Percentiles rank a stretch among this genome's conserved stretches.
These are phyloP conservation scores for Encarsia formosa DNA, from an alignment of 2,888 invertebrate species.

Conservation along the genomic window DNA sequence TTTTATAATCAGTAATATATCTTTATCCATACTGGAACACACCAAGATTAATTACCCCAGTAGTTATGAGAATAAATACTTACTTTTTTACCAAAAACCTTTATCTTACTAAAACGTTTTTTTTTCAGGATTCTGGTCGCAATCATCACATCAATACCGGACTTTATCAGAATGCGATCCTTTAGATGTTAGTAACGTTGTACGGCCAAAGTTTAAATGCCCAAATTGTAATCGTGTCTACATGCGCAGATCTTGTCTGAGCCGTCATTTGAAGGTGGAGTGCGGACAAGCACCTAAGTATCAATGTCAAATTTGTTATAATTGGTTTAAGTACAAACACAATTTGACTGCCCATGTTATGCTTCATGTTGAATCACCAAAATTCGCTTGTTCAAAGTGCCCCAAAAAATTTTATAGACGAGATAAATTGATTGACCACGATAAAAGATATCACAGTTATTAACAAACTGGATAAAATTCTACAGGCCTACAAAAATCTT, in stretches of 20 bases:
- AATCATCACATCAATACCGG: too few species aligned
- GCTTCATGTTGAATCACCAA: constrained; percentile 31
- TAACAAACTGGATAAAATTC: too few species aligned
- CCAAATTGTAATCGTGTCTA: constrained; percentile 19
- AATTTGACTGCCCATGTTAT: constrained; percentile 23
- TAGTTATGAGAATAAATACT: constrained; percentile 16
- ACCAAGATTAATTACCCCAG: not conserved
- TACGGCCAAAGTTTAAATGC: too few species aligned
- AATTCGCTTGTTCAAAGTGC: constrained; percentile 38
- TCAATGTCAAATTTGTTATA: constrained; percentile 23
- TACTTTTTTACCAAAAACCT: constrained; percentile 39
- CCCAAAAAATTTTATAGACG: constrained; percentile 43
- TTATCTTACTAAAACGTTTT: not conserved
- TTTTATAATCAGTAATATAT: too few species aligned
- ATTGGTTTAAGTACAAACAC: constrained; percentile 28
- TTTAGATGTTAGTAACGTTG: too few species aligned
- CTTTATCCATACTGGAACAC: too few species aligned
- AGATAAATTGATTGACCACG: constrained; percentile 42
- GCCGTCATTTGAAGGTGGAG: constrained; percentile 21
- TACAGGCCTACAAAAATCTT: too few species aligned
- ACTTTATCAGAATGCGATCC: too few species aligned
- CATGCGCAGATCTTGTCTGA: constrained; percentile 17
- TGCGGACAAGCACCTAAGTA: constrained; percentile 26
- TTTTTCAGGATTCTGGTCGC: constrained; percentile 20
- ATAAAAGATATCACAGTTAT: constrained; percentile 34